Conservation (phyloP, 2,888 invertebrate species). For the Zygogramma bicolorata region DNA sequence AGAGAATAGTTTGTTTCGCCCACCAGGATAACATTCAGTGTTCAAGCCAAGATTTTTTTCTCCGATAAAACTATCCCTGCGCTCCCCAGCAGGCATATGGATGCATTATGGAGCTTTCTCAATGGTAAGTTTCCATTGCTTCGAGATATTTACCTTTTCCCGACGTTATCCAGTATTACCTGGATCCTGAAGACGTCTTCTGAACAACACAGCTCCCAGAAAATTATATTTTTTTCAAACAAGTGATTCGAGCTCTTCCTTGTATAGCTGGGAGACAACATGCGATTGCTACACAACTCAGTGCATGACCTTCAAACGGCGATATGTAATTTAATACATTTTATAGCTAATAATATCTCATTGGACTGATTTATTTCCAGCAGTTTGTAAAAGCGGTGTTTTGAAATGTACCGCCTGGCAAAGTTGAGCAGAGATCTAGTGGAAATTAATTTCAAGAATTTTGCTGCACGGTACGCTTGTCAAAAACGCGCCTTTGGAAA, state of each 20-base stretch:
- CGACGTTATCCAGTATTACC: no score
- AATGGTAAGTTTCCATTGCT: no score
- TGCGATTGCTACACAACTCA: background rate
- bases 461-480: background rate
- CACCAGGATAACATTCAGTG: no score
- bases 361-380: background rate
- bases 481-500: background rate
- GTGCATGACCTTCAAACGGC: background rate
- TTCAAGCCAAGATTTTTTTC: no score
- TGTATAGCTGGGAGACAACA: background rate
- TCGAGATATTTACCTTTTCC: no score
- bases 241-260: background rate
- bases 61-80: no score
- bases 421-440: background rate
- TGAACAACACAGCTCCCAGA: background rate
- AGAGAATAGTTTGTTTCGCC: no score
- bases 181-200: no score
- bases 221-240: background rate
- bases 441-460: background rate
- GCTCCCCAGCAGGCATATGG: no score
- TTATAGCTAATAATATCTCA: constrained; percentile 24
- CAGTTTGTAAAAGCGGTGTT: background rate
- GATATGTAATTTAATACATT: constrained; percentile 16
- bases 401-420: background rate
- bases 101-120: no score